A percentile compares a stretch with the other conserved stretches of the same genome.
phyloP scores from a whole-genome alignment of 2,113 vertebrate species.

The Oryzias javanicus region DNA sequence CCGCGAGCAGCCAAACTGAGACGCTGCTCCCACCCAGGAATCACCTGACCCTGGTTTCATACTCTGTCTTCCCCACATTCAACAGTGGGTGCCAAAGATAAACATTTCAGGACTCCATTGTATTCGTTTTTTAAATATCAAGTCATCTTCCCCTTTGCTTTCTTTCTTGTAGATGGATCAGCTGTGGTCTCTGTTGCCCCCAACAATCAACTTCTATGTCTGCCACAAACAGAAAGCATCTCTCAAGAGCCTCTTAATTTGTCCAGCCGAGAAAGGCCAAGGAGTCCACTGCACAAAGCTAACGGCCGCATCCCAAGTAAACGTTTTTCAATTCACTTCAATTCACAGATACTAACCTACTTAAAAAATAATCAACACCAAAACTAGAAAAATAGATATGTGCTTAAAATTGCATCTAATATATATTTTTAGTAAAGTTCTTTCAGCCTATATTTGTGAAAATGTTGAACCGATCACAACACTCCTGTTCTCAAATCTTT shows the following conservation, averaged over 20 bases:
- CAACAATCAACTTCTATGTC: constrained; percentile 6
- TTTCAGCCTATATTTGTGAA: too few species aligned
- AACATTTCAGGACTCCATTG: neutral
- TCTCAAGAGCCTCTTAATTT: constrained; percentile 75
- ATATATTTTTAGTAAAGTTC: too few species aligned
- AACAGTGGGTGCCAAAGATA: constrained; percentile 36
- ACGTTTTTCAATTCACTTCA: neutral
- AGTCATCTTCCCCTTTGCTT: neutral
- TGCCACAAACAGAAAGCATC: neutral
- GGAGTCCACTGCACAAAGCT: constrained; percentile 42
- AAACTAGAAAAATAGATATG: too few species aligned
- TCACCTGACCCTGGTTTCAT: neutral
- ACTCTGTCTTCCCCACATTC: constrained; percentile 1
- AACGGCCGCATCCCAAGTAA: constrained; percentile 77
- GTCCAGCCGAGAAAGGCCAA: constrained; percentile 55
- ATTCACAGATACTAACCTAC: too few species aligned
- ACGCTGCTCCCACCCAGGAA: constrained; percentile 8
- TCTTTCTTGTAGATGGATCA: constrained; percentile 5
- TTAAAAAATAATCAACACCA: too few species aligned
- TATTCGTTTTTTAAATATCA: neutral
- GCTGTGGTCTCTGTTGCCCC: neutral
- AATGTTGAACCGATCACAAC: too few species aligned
- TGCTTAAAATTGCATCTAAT: too few species aligned
- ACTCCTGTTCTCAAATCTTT: too few species aligned
- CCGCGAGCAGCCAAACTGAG: constrained; percentile 9